phyloP scores from a whole-genome alignment of 2,888 invertebrate genomes.

The Dromius quadrimaculatus region DNA sequence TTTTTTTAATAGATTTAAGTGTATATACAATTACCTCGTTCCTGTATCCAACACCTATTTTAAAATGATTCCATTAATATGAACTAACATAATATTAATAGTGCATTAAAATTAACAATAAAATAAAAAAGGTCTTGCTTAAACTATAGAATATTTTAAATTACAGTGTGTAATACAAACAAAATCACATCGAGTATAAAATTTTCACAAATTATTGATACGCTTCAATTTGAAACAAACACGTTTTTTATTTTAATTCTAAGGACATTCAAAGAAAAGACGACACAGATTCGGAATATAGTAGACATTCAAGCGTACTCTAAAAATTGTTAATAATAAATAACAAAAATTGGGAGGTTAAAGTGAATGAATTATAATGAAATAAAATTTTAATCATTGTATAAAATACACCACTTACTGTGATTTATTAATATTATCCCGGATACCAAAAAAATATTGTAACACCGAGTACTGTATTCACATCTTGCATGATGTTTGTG shows the following conservation, averaged over 20 bases:
- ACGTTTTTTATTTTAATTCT: too few species aligned
- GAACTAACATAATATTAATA: constrained; percentile 24
- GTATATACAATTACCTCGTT: constrained; percentile 19
- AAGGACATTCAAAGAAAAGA: too few species aligned
- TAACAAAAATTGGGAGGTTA: too few species aligned
- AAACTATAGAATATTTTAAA: constrained; percentile 19
- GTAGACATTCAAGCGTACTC: too few species aligned
- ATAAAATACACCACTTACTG: constrained; percentile 30
- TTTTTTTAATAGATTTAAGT: constrained; percentile 16
- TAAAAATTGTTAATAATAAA: too few species aligned
- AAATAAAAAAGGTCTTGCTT: constrained; percentile 19
- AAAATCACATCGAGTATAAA: too few species aligned
- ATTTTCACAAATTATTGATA: too few species aligned
- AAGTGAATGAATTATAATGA: too few species aligned
- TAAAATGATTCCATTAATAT: constrained; percentile 18
- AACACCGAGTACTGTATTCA: constrained; percentile 11
- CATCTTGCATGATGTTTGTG: constrained; percentile 33
- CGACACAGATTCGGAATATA: too few species aligned
- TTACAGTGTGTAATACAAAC: constrained; percentile 31
- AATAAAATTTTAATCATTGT: too few species aligned
- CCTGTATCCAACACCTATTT: constrained; percentile 11
- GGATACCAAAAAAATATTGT: constrained; percentile 14
- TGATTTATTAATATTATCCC: constrained; percentile 10
- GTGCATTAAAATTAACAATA: constrained; percentile 32
- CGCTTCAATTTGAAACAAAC: too few species aligned